phyloP scores from a whole-genome alignment of 2,113 vertebrate genomes.

The Cyprinodon tularosa region DNA sequence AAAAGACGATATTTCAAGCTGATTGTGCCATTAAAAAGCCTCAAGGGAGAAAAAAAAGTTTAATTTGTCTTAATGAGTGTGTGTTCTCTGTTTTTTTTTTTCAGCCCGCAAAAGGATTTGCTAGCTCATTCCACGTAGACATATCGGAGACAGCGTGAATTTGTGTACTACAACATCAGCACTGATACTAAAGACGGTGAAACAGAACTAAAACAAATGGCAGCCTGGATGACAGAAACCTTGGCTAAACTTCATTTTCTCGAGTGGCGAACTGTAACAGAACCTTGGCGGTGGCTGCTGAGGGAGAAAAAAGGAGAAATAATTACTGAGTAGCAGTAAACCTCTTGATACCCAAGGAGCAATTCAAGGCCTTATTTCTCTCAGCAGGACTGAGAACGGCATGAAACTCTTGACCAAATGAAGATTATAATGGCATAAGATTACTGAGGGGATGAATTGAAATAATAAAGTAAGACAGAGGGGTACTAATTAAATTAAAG shows the following conservation, averaged over 20 bases:
- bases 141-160: conserved; percentile 96
- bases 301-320: conserved; percentile 75
- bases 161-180: conserved; percentile 86
- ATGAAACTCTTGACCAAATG: conserved; percentile 65
- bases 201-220: conserved; percentile 72
- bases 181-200: conserved; percentile 70
- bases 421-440: conserved; percentile 60
- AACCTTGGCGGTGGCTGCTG: conserved; percentile 82
- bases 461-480: conserved; percentile 47
- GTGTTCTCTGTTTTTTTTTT: conserved; percentile 85
- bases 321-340: conserved; percentile 78
- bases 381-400: conserved; percentile 97
- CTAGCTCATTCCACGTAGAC: conserved; percentile 97
- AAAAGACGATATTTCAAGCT: conserved; percentile 52
- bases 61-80: conserved; percentile 66
- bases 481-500: conserved; percentile 34
- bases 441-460: conserved; percentile 37
- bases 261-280: conserved; percentile 85
- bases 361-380: conserved; percentile 82
- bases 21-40: conserved; percentile 52
- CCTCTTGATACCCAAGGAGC: conserved; percentile 77
- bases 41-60: conserved; percentile 29
- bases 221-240: conserved; percentile 62
- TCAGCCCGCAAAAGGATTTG: conserved; percentile 99
- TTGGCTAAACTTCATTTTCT: conserved; percentile 91